These are phyloP conservation scores for Leucopsar rothschildi DNA, from an alignment of 2,113 vertebrate species.

Conservation along the genomic window DNA sequence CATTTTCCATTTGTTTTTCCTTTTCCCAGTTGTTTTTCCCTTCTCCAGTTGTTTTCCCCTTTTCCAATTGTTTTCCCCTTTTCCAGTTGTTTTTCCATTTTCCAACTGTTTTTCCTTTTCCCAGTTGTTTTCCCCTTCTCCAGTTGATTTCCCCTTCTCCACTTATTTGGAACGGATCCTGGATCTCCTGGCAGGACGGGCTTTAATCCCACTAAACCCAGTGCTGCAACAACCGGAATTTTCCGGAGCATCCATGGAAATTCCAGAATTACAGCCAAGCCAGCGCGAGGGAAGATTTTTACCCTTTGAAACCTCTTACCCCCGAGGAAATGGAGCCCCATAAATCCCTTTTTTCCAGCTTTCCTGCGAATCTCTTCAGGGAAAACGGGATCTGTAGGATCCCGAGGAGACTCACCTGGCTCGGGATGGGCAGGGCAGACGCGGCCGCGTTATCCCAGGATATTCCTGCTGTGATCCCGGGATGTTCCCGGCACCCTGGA, in stretches of 20 bases:
- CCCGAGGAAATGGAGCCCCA: rapidly evolving
- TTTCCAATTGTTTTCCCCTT: neutral
- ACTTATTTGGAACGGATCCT: rapidly evolving
- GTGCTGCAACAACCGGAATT: neutral
- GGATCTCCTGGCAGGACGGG: rapidly evolving
- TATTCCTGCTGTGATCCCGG: neutral
- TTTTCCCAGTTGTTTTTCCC: too few relatives aligned
- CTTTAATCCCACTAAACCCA: neutral
- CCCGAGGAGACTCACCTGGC: neutral
- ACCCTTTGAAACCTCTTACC: neutral
- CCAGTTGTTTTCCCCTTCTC: neutral
- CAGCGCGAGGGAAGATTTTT: rapidly evolving
- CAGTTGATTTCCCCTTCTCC: neutral
- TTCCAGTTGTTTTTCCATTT: too few relatives aligned
- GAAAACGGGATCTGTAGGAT: rapidly evolving
- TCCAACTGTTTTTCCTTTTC: too few relatives aligned
- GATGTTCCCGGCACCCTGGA: neutral
- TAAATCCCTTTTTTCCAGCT: rapidly evolving
- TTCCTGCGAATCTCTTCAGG: neutral
- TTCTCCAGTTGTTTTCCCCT: neutral
- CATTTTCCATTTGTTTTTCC: too few relatives aligned
- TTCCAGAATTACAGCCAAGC: neutral
- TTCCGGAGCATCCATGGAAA: neutral
- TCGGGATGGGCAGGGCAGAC: neutral
- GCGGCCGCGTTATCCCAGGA: neutral